Conservation (phyloP, 1,140 invertebrate genomes). For the Pseudomyrmex cubaensis region DNA sequence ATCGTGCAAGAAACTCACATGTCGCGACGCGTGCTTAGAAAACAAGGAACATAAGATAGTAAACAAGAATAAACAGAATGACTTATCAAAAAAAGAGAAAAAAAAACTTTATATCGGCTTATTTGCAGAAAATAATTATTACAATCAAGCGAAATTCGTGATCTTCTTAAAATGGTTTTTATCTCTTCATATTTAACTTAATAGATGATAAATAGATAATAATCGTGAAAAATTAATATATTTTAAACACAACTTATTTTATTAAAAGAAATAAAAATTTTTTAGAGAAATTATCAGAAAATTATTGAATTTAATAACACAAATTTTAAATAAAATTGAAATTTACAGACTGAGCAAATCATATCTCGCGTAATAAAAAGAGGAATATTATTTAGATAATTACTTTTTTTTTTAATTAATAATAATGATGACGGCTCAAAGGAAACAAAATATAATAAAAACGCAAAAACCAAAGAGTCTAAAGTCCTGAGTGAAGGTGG, state of each 20-base stretch:
- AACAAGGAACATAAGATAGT: conserved; percentile 12
- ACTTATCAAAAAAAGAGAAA: conserved; percentile 26
- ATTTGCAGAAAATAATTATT: background rate
- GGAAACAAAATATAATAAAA: too few species aligned
- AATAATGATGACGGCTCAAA: too few species aligned
- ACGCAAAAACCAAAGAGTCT: too few species aligned
- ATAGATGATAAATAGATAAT: background rate
- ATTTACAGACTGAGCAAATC: too few species aligned
- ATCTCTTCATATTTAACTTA: background rate
- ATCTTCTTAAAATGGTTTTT: background rate
- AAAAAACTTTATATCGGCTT: conserved; percentile 16
- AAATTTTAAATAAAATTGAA: too few species aligned
- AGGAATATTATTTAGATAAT: background rate
- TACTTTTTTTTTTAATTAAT: background rate
- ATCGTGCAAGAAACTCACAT: conserved; percentile 60
- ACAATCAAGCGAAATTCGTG: background rate
- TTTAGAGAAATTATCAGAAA: background rate
- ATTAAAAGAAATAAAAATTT: background rate
- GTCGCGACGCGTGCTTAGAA: conserved; percentile 21
- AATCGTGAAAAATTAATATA: conserved; percentile 1
- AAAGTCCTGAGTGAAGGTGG: too few species aligned
- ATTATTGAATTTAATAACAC: background rate
- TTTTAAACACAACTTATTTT: background rate
- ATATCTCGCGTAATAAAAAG: too few species aligned
- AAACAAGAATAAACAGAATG: conserved; percentile 11